These are phyloP conservation scores for Cerastis rubricosa DNA, from an alignment of 2,888 invertebrate genomes.

Conservation along the genomic window DNA sequence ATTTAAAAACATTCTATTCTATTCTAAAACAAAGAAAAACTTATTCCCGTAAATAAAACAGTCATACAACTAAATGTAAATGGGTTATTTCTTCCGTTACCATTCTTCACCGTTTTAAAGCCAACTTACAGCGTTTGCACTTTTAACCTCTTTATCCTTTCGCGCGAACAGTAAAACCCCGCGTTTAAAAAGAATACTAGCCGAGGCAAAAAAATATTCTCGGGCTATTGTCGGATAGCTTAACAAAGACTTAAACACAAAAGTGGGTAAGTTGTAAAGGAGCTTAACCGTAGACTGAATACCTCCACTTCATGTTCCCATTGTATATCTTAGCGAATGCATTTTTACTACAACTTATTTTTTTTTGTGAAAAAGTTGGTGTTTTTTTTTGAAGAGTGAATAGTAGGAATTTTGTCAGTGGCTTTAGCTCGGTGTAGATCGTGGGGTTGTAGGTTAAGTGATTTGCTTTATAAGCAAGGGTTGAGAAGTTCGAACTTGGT, in stretches of 20 bases:
- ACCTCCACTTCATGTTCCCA: slow-evolving; percentile 59
- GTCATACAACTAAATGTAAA: slow-evolving; percentile 36
- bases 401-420: slow-evolving; percentile 29
- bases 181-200: no score
- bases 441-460: background rate
- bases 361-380: background rate
- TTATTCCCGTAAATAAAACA: slow-evolving; percentile 29
- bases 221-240: slow-evolving; percentile 55
- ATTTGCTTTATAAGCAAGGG: background rate
- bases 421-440: background rate
- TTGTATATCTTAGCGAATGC: slow-evolving; percentile 60
- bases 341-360: slow-evolving; percentile 27
- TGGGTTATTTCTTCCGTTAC: slow-evolving; percentile 32
- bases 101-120: slow-evolving; percentile 50
- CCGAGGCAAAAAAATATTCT: slow-evolving; percentile 61
- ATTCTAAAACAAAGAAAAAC: slow-evolving; percentile 16
- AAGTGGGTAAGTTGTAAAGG: slow-evolving; percentile 67
- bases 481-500: background rate
- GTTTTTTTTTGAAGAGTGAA: slow-evolving; percentile 2
- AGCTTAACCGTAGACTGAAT: slow-evolving; percentile 61
- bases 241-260: slow-evolving; percentile 71
- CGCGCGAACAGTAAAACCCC: no score
- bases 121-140: slow-evolving; percentile 50
- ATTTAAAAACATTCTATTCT: no score
- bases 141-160: no score